Percentiles rank a stretch among this genome's conserved stretches.
phyloP scores from a whole-genome alignment of 1,140 invertebrate species.

The Bombus superbus region DNA sequence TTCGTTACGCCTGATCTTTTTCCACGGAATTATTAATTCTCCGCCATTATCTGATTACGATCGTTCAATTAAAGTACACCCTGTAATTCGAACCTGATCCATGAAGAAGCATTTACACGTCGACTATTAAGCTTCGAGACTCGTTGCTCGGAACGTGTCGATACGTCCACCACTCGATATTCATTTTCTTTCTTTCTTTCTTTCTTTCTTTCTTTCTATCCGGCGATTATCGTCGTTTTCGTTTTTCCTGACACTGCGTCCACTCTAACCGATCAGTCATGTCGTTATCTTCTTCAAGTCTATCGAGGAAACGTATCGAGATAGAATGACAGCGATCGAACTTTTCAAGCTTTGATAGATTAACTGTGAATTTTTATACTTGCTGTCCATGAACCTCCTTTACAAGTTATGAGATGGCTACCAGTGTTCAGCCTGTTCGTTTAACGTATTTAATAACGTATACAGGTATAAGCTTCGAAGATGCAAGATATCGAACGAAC shows the following conservation, averaged over 20 bases:
- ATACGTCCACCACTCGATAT: slow-evolving; percentile 21
- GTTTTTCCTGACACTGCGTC: slow-evolving; percentile 9
- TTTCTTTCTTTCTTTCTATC: neutral
- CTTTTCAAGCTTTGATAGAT: neutral
- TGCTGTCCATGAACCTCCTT: neutral
- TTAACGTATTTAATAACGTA: neutral
- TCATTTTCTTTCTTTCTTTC: slow-evolving; percentile 11
- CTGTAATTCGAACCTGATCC: slow-evolving; percentile 35
- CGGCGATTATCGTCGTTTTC: neutral
- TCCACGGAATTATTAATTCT: slow-evolving; percentile 52
- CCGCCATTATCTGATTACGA: slow-evolving; percentile 49
- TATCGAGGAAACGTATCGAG: neutral
- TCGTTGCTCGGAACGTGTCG: slow-evolving; percentile 23
- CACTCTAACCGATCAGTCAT: slow-evolving; percentile 21
- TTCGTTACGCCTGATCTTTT: neutral
- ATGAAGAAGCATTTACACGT: slow-evolving; percentile 27
- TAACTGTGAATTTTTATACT: neutral
- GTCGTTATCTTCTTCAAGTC: neutral
- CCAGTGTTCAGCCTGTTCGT: neutral
- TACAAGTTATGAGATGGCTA: neutral
- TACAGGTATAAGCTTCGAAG: neutral
- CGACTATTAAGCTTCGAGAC: slow-evolving; percentile 46
- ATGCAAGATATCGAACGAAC: neutral
- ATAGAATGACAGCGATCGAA: neutral
- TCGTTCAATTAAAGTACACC: slow-evolving; percentile 58